A percentile compares a stretch with the other conserved stretches of the same genome.
Evolutionary conservation across 2,888 invertebrate species (phyloP).

Genomic region (Cantharis flavilabris): DNA sequence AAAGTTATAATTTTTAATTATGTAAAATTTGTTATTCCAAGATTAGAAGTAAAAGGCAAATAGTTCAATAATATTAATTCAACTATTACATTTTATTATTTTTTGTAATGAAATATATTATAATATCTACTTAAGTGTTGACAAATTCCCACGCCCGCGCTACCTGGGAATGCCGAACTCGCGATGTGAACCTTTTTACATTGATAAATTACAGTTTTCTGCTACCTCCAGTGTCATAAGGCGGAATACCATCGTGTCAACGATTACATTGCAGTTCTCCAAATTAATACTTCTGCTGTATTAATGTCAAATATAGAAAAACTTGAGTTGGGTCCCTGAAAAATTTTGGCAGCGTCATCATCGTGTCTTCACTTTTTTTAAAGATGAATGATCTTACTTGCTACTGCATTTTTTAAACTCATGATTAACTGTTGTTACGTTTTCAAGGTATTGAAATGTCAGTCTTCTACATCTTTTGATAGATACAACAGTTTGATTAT

Average conservation of each 20-base stretch:
- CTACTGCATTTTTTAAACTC: slow-evolving; percentile 32
- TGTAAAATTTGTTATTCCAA: background rate
- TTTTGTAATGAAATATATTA: background rate
- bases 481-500: slow-evolving; percentile 26
- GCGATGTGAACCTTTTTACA: slow-evolving; percentile 28
- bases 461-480: slow-evolving; percentile 14
- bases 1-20: background rate
- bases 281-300: slow-evolving; percentile 27
- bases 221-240: slow-evolving; percentile 32
- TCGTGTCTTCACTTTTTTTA: slow-evolving; percentile 29
- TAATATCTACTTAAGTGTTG: slow-evolving; percentile 5
- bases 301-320: slow-evolving; percentile 17
- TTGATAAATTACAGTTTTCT: slow-evolving; percentile 35
- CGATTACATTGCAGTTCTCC: slow-evolving; percentile 29
- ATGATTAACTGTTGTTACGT: slow-evolving; percentile 33
- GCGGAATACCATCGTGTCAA: slow-evolving; percentile 31
- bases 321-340: slow-evolving; percentile 27
- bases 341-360: slow-evolving; percentile 31
- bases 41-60: background rate
- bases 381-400: slow-evolving; percentile 33
- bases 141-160: slow-evolving; percentile 33
- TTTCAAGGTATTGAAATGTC: slow-evolving; percentile 30
- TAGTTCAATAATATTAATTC: background rate
- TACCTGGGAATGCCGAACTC: slow-evolving; percentile 34
- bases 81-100: background rate